Conservation (phyloP, 2,888 invertebrate species). For the Prenolepis imparis region DNA sequence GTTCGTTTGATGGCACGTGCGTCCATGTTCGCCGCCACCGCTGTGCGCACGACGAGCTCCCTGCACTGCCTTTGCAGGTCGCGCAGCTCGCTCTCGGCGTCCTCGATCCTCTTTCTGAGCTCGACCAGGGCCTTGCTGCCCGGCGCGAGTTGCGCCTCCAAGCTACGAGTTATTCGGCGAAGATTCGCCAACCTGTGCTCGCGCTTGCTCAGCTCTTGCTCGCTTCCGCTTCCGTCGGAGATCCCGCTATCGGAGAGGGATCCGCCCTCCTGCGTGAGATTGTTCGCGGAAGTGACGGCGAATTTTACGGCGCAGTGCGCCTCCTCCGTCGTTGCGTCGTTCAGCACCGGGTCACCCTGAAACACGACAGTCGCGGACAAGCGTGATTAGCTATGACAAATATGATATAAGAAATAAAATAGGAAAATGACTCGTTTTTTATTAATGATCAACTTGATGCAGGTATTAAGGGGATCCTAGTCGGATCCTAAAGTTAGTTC, state of each 20-base stretch:
- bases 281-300: slow-evolving; percentile 77
- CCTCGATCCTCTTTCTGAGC: slow-evolving; percentile 91
- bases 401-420: no score
- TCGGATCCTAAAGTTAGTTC: no score
- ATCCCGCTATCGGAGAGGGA: slow-evolving; percentile 94
- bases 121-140: slow-evolving; percentile 90
- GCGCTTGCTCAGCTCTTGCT: slow-evolving; percentile 89
- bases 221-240: slow-evolving; percentile 91
- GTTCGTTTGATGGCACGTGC: slow-evolving; percentile 74
- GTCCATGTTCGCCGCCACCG: slow-evolving; percentile 87
- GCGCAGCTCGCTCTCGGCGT: slow-evolving; percentile 91
- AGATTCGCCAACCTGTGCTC: slow-evolving; percentile 90
- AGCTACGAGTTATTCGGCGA: slow-evolving; percentile 89
- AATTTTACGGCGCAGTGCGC: slow-evolving; percentile 74
- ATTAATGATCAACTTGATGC: background rate
- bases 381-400: no score
- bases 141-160: slow-evolving; percentile 90
- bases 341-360: slow-evolving; percentile 76
- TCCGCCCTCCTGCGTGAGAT: slow-evolving; percentile 87
- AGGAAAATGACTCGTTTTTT: background rate
- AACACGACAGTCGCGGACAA: slow-evolving; percentile 58
- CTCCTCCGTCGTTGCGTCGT: slow-evolving; percentile 72
- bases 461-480: no score
- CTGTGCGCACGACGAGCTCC: slow-evolving; percentile 88
- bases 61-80: slow-evolving; percentile 91